Conservation (phyloP, 1,140 invertebrate genomes). For the Anastrepha obliqua region DNA sequence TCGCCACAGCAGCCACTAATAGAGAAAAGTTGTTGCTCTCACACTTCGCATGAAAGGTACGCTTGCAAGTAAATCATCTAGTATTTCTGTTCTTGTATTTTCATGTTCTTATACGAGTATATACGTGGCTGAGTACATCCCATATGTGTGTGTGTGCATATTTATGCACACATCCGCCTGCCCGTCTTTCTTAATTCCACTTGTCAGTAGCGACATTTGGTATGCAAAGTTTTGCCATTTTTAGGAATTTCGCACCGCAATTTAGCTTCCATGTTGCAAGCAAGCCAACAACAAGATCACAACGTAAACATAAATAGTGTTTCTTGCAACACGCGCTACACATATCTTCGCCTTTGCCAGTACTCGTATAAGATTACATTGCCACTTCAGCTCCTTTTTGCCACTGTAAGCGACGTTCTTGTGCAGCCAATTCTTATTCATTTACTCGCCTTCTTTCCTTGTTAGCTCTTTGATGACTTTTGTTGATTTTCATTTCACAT, state of each 20-base stretch:
- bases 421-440: background rate
- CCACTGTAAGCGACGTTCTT: background rate
- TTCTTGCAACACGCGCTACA: background rate
- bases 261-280: background rate
- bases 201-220: constrained; percentile 38
- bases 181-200: constrained; percentile 31
- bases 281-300: background rate
- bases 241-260: constrained; percentile 33
- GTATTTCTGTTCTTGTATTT: too few relatives aligned
- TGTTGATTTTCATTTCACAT: constrained; percentile 51
- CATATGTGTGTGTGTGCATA: background rate
- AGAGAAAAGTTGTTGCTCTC: background rate
- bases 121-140: background rate
- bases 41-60: background rate
- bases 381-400: background rate
- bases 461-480: constrained; percentile 38
- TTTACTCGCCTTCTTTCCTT: background rate
- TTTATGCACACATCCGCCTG: background rate
- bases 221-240: constrained; percentile 51
- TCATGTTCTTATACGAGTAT: too few relatives aligned
- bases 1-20: background rate
- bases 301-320: background rate
- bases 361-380: background rate
- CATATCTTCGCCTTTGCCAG: background rate
- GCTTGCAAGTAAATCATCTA: background rate